Percentiles rank a stretch among this genome's conserved stretches.
These are phyloP conservation scores for Drosophila chauvacae DNA, from an alignment of 1,140 invertebrate genomes.

Conservation along the genomic window DNA sequence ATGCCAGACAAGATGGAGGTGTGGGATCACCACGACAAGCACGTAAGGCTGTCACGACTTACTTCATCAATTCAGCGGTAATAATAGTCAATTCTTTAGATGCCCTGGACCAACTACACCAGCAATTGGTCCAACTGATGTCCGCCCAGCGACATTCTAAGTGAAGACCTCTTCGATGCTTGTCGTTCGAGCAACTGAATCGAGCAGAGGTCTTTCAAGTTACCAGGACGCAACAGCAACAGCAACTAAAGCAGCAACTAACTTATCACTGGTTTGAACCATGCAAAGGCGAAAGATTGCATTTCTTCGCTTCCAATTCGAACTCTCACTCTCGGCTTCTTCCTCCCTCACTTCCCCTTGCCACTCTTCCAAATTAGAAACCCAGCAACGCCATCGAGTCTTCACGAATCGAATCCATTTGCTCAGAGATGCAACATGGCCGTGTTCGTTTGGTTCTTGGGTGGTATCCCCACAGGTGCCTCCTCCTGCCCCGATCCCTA, in stretches of 20 bases:
- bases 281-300: slow-evolving; percentile 44
- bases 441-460: slow-evolving; percentile 34
- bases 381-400: slow-evolving; percentile 5
- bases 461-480: slow-evolving; percentile 35
- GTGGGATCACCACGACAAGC: slow-evolving; percentile 84
- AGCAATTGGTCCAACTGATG: slow-evolving; percentile 83
- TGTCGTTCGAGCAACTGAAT: slow-evolving; percentile 28
- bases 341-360: background rate
- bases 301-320: slow-evolving; percentile 58
- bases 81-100: slow-evolving; percentile 11
- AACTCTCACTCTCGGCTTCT: slow-evolving; percentile 36
- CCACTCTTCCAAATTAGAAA: slow-evolving; percentile 13
- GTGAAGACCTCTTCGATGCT: slow-evolving; percentile 25
- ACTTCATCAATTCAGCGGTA: background rate
- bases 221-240: slow-evolving; percentile 21
- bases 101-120: slow-evolving; percentile 77
- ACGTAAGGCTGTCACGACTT: slow-evolving; percentile 55
- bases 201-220: slow-evolving; percentile 4
- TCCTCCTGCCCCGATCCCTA: background rate
- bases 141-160: slow-evolving; percentile 26
- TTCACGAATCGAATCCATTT: slow-evolving; percentile 3
- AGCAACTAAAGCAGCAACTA: slow-evolving; percentile 5
- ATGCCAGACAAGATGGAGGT: slow-evolving; percentile 78
- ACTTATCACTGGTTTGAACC: slow-evolving; percentile 35
- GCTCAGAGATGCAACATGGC: background rate